Evolutionary conservation across 2,113 vertebrate genomes (phyloP).

Genomic region (Nannobrachium achirus): DNA sequence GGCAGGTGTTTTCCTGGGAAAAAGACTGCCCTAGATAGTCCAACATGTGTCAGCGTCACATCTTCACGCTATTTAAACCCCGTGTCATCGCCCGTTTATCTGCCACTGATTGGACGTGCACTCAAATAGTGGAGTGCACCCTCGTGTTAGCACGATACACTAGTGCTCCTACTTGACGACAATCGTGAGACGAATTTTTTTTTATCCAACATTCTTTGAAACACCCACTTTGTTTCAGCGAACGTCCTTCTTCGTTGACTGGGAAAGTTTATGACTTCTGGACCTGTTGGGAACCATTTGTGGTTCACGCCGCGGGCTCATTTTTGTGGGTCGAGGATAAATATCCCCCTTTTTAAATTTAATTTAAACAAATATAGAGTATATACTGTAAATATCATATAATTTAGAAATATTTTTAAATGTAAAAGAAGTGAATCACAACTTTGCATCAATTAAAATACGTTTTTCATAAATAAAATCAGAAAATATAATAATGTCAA

Average conservation of each 20-base stretch:
- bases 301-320: no score
- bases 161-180: constrained; percentile 4
- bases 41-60: neutral
- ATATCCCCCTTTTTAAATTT: no score
- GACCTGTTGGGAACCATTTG: no score
- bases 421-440: no score
- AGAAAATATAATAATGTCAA: no score
- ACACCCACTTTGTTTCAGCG: constrained; percentile 33
- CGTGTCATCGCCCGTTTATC: neutral
- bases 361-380: no score
- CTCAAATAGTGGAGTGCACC: neutral
- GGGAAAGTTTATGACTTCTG: constrained; percentile 10
- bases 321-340: no score
- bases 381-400: neutral
- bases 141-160: neutral
- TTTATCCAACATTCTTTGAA: constrained; percentile 19
- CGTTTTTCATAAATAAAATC: no score
- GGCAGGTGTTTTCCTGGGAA: neutral
- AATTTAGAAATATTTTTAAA: constrained; percentile 15
- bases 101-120: constrained; percentile 5
- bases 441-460: no score
- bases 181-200: constrained; percentile 3
- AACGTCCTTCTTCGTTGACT: neutral
- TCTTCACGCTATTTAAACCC: no score
- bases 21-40: neutral